Evolutionary conservation across 2,888 invertebrate genomes (phyloP).

Genomic region (Epistrophella euchroma): DNA sequence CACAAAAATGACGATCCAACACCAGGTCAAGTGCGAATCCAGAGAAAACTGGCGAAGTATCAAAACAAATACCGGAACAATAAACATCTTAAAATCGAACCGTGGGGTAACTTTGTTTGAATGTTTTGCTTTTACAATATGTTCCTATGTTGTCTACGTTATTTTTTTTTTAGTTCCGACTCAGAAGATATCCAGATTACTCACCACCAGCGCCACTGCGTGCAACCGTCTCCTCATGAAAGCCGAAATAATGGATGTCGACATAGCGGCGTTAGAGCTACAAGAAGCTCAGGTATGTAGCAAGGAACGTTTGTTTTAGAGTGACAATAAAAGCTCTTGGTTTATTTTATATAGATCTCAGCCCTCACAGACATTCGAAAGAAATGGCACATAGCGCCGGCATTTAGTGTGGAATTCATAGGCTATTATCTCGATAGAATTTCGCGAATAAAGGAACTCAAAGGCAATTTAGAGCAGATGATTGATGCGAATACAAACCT

Average conservation of each 20-base stretch:
- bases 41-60: conserved; percentile 92
- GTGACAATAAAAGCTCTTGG: background rate
- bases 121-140: background rate
- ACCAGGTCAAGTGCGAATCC: conserved; percentile 90
- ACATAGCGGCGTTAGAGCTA: conserved; percentile 91
- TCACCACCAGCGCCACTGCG: conserved; percentile 96
- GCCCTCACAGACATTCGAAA: conserved; percentile 93
- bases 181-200: conserved; percentile 95
- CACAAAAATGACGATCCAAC: conserved; percentile 83
- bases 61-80: conserved; percentile 91
- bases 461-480: conserved; percentile 90
- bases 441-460: conserved; percentile 91
- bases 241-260: conserved; percentile 95
- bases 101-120: conserved; percentile 89
- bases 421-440: conserved; percentile 97
- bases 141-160: background rate
- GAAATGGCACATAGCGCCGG: conserved; percentile 97
- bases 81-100: conserved; percentile 89
- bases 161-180: conserved; percentile 89
- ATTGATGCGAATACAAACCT: conserved; percentile 90
- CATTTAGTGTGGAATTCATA: conserved; percentile 97
- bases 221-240: conserved; percentile 92
- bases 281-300: conserved; percentile 89
- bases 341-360: conserved; percentile 84
- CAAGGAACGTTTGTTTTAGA: background rate